Evolutionary conservation across 2,113 vertebrate species (phyloP), one percentile per base, ranked within the genome.

Genomic region (Perca schrenkii): DNA sequence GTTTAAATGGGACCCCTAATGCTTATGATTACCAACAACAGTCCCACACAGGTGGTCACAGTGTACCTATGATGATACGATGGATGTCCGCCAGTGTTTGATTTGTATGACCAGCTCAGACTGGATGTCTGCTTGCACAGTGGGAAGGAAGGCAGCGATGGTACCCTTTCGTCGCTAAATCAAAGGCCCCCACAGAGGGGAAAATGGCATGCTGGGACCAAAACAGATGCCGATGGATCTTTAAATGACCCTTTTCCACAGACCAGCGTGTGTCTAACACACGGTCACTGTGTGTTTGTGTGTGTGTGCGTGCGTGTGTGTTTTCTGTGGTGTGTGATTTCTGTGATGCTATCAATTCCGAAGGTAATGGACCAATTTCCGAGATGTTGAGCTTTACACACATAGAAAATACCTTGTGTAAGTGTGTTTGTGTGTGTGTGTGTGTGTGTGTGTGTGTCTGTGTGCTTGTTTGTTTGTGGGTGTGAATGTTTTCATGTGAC

Each of bases 161-260:
- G 74, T 76, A 84, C 72, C 77, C 57, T 74, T 90, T 88, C 86
- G 89, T 85, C 61, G 13, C 58, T 83, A 80, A 82, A 87, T 92
- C 85, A 91, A 84, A 92, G 82, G 83, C 75, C 46, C 88, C 83
- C 17, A 49, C 84, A 15, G 86, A 79, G 91, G 84, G 49, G 80
- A 86, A 89, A 91, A 89, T 89, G 74, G 81, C 87, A 77, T 56
- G 85, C 77, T 86, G 89, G 60, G 85, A 81, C 72, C 75, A 73
- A 80, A 93, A 86, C 88, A 91, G 90, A 92, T 91, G 91, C 84
- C 28, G 57, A 82, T 89, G 82, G 79, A 88, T 89, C 86, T 91
- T 88, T 88, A 91, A 93, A 89, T 90, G 77, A 90, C 89, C 89
- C 79, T 77, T 73, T 91, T 86, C 85, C 80, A 88, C 85, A 84